These are phyloP conservation scores for Lepus townsendii DNA, from an alignment of 2,797 vertebrate genomes.

Conservation along the genomic window DNA sequence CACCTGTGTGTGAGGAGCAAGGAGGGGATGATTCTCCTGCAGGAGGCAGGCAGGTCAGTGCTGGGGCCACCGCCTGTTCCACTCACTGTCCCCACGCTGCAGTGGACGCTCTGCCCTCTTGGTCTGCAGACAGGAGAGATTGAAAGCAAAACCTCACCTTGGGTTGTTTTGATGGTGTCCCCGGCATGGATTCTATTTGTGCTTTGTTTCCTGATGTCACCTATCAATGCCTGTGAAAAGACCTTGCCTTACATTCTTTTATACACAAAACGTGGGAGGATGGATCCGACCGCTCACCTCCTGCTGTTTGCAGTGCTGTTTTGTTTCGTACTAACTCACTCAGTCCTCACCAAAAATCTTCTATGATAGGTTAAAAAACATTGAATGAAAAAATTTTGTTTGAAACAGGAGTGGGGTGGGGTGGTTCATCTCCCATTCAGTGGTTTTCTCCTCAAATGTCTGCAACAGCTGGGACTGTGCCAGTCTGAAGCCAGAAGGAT, in stretches of 20 bases:
- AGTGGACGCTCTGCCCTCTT: background rate
- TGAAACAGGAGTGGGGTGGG: no score
- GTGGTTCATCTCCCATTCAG: no score
- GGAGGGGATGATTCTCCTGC: background rate
- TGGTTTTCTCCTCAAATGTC: no score
- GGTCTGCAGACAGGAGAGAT: background rate
- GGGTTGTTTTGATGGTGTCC: background rate
- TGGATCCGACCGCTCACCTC: fast-evolving
- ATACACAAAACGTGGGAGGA: background rate
- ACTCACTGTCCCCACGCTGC: fast-evolving
- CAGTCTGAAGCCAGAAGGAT: no score
- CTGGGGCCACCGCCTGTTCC: background rate
- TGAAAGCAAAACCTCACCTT: background rate
- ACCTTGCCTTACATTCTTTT: background rate
- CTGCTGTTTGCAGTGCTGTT: background rate
- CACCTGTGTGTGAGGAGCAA: fast-evolving
- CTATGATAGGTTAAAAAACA: background rate
- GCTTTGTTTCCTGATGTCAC: background rate
- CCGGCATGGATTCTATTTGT: background rate
- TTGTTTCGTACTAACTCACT: background rate
- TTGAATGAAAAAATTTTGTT: no score
- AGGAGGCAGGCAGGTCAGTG: background rate
- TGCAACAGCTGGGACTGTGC: no score
- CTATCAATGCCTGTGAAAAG: background rate
- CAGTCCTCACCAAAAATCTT: background rate